Base-by-base conservation (phyloP, 1,140 invertebrate species). In the Phymastichus coffea region DNA sequence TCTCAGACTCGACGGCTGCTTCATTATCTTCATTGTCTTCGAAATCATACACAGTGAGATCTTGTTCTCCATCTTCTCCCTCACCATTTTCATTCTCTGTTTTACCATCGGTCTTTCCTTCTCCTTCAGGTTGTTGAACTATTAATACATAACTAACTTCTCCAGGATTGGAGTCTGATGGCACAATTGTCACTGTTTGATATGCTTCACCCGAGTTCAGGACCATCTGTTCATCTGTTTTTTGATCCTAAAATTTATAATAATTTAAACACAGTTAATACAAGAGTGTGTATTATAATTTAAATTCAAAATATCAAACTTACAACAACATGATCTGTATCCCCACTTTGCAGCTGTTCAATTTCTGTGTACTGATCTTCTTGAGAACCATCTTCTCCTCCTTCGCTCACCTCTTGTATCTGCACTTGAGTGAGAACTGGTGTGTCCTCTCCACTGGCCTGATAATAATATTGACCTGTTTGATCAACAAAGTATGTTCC, bases 91-190 rank as follows among this genome's bases (percentile, higher is more conserved):
- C 83, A 53, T 81, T 78, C 64, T 85, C 83, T 6, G 69, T 77
- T 56, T 85, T 82, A 63, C 81, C 80, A 7, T 80, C 79, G 17
- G 75, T 73, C 55, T 81, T 81, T 10, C 83, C 76, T 33, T 85
- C 83, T 4, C 83, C 76, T 37, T 85, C 83, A 4, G 84, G 83
- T 71, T 90, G 88, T 59, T 93, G 90, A 3, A 96, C 91, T 63
- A 95, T 93, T 12, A 96, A 79, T 0, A 96, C 91, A 74, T 95
- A 95, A 75, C 90, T 94, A 1, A 95, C 85, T 81, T 94, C 86
- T 3, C 90, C 91, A 48, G 87, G 84, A 68, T 87, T 87, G 1
- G 84, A 85, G 56, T 94, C 89, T 0, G 91, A 90, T 2, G 92
- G 92, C 15, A 95, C 87, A 62, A 95, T 86, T 1, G 92, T 93